These are phyloP conservation scores for Cyanoderma ruficeps DNA, from an alignment of 2,113 vertebrate genomes.

Conservation along the genomic window DNA sequence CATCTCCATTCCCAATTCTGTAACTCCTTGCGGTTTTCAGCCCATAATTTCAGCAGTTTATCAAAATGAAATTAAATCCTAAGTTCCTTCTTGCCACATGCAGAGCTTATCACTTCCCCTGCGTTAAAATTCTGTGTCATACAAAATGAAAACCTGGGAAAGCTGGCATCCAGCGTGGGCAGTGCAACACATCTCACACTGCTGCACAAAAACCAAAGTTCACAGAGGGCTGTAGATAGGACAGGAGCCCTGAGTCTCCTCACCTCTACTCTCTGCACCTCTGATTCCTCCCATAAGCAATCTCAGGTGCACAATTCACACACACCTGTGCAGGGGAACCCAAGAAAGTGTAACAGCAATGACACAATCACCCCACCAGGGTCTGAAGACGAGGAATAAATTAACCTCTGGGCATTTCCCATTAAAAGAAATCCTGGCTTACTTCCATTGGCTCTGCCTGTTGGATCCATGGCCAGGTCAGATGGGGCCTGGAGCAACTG, in stretches of 20 bases:
- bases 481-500: neutral
- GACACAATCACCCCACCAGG: neutral
- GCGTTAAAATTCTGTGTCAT: neutral
- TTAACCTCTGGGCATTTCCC: neutral
- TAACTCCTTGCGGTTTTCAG: fast-evolving
- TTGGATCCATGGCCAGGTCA: neutral
- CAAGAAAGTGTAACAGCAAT: neutral
- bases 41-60: neutral
- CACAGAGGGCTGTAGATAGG: neutral
- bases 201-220: neutral
- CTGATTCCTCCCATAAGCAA: neutral
- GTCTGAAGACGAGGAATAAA: neutral
- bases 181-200: fast-evolving
- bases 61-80: neutral
- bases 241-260: neutral
- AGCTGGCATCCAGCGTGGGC: neutral
- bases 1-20: neutral
- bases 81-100: neutral
- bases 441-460: neutral
- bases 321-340: neutral
- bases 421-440: neutral
- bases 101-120: neutral
- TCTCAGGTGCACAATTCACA: neutral
- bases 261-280: neutral
- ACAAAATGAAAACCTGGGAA: neutral